Evolutionary conservation across 2,113 vertebrate species (phyloP).

Genomic region (Dicentrarchus labrax): DNA sequence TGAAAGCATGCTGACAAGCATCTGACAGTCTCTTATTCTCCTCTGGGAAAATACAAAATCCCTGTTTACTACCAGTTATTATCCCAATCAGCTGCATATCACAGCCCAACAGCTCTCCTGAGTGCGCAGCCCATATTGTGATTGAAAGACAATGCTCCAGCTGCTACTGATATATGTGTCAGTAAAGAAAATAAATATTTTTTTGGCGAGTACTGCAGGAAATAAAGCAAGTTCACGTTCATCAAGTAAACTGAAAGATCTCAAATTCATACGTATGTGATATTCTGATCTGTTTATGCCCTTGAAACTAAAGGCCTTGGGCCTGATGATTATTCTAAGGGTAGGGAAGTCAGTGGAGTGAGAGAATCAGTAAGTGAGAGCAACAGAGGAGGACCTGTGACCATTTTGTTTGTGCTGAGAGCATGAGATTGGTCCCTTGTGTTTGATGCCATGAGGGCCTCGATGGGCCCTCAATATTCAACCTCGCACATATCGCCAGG

Average conservation of each 20-base stretch:
- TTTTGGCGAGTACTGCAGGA: conserved; percentile 7
- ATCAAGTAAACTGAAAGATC: conserved; percentile 17
- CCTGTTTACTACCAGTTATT: conserved; percentile 77
- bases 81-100: conserved; percentile 71
- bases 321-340: conserved; percentile 89
- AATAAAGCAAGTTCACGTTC: conserved; percentile 46
- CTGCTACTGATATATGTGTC: conserved; percentile 29
- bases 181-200: conserved; percentile 48
- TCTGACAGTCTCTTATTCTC: conserved; percentile 43
- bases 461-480: conserved; percentile 64
- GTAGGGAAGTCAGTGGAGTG: conserved; percentile 87
- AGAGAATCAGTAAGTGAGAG: conserved; percentile 87
- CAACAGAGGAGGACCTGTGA: conserved; percentile 84
- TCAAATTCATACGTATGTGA: conserved; percentile 36
- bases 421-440: conserved; percentile 85
- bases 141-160: conserved; percentile 38
- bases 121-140: conserved; percentile 9
- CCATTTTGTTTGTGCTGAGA: conserved; percentile 90
- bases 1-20: conserved; percentile 32
- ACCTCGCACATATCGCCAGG: conserved; percentile 39
- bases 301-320: conserved; percentile 84
- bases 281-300: conserved; percentile 81
- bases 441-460: conserved; percentile 73
- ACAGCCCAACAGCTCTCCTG: conserved; percentile 49
- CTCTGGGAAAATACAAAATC: conserved; percentile 52